Evolutionary conservation across 2,797 vertebrate genomes (phyloP), one percentile per base, ranked within the genome.

Genomic region (Rhyacichthys aspro): DNA sequence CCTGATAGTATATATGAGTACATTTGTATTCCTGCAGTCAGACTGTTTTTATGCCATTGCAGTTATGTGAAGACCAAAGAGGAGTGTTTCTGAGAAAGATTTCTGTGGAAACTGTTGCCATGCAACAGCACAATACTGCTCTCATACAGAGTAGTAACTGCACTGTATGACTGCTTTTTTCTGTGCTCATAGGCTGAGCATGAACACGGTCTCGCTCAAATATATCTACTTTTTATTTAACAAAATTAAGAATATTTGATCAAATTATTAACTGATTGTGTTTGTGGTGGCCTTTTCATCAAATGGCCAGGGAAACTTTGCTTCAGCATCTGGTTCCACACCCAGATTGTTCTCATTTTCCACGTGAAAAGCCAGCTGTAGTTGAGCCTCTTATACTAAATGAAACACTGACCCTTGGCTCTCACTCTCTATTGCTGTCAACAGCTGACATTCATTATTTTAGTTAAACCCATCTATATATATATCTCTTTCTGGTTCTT

Each of bases 31-130:
- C 75, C 77, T 63, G 63, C 72, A 85, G 69, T 81, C 81, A 63
- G 78, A 64, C 56, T 59, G 23, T 86, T 78, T 78, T 76, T 72
- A 72, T 67, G 69, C 69, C 19, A 50, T 56, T 85, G 83, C 80
- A 77, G 74, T 83, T 80, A 76, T 84, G 74, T 78, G 85, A 83
- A 43, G 73, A 74, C 78, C 86, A 78, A 67, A 79, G 81, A 79
- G 58, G 81, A 86, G 75, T 74, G 78, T 78, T 86, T 72, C 87
- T 85, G 85, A 87, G 86, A 83, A 86, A 79, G 89, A 92, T 95
- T 95, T 90, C 93, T 90, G 89, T 93, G 93, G 93, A 94, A 94
- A 95, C 93, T 84, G 92, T 81, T 86, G 89, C 89, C 80, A 91
- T 86, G 87, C 89, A 91, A 90, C 90, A 63, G 71, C 87, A 88